These are phyloP conservation scores for Arenicola marina DNA, from an alignment of 2,888 invertebrate species.

Conservation along the genomic window DNA sequence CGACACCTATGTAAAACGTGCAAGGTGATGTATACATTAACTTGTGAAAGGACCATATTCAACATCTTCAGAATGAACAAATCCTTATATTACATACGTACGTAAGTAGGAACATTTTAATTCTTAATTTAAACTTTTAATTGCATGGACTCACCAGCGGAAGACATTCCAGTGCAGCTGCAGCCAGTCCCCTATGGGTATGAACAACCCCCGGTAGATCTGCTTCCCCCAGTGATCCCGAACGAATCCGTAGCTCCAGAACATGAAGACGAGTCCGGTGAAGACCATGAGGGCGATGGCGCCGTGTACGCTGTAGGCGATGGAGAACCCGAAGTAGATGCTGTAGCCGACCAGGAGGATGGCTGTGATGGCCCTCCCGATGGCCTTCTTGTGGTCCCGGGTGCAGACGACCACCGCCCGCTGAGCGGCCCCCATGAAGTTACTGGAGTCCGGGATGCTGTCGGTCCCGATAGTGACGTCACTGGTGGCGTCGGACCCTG, in stretches of 20 bases:
- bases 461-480: neutral
- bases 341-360: constrained; percentile 22
- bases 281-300: constrained; percentile 29
- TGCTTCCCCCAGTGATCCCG: neutral
- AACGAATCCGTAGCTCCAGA: neutral
- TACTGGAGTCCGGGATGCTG: neutral
- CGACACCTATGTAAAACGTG: no score
- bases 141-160: neutral
- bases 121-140: no score
- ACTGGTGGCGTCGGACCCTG: neutral
- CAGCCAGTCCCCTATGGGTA: neutral
- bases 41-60: no score
- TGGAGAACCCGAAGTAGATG: constrained; percentile 33
- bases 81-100: no score
- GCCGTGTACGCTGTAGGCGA: constrained; percentile 20
- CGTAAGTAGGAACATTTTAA: no score
- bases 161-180: neutral
- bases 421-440: neutral
- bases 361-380: constrained; percentile 2
- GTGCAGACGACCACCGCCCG: neutral
- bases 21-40: no score
- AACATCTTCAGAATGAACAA: no score
- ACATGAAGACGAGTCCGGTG: constrained; percentile 12
- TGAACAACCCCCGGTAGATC: neutral
- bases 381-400: neutral